These are phyloP conservation scores for Hydrotaea cyrtoneurina DNA, from an alignment of 2,888 invertebrate genomes.

Conservation along the genomic window DNA sequence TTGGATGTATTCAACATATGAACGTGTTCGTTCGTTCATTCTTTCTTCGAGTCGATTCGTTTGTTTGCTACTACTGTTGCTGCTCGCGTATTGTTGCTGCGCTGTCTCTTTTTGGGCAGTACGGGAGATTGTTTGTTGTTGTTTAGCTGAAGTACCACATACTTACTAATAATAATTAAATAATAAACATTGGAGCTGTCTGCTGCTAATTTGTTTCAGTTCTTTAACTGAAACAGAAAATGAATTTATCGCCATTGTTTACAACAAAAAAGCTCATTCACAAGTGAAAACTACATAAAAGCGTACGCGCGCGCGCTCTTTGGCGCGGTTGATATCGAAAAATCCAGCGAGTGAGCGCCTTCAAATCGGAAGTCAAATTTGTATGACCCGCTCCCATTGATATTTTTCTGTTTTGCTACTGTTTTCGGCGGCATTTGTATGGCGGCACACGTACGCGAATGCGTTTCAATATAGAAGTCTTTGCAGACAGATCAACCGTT, in stretches of 20 bases:
- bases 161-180: conserved; percentile 63
- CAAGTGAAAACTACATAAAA: conserved; percentile 66
- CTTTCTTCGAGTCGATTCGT: neutral
- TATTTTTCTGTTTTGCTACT: neutral
- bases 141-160: conserved; percentile 41
- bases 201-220: conserved; percentile 65
- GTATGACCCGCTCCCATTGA: neutral
- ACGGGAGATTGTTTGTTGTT: neutral
- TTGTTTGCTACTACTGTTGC: conserved; percentile 23
- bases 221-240: conserved; percentile 52
- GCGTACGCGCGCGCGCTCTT: conserved; percentile 68
- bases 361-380: conserved; percentile 61
- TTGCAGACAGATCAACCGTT: neutral
- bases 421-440: neutral
- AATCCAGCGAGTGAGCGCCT: conserved; percentile 63
- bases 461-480: neutral
- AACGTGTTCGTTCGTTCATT: neutral
- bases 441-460: neutral
- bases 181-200: conserved; percentile 43
- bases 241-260: conserved; percentile 74
- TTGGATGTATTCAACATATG: conserved; percentile 17
- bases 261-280: conserved; percentile 76
- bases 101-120: conserved; percentile 20
- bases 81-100: conserved; percentile 38
- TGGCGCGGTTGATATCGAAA: neutral